Evolutionary conservation across 2,888 invertebrate genomes (phyloP).

Genomic region (Acleris cristana): DNA sequence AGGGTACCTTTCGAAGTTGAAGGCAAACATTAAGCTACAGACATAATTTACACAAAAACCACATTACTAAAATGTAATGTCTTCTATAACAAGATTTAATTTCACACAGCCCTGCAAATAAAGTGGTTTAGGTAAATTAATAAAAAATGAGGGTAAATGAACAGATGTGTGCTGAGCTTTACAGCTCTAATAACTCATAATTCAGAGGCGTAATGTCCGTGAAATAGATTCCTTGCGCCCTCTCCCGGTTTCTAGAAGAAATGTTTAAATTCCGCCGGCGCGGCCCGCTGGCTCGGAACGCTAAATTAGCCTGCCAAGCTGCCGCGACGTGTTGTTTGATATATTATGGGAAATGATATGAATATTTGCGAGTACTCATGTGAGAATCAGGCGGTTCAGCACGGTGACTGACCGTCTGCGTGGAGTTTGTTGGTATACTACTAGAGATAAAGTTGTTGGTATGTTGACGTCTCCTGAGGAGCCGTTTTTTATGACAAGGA

Average conservation of each 20-base stretch:
- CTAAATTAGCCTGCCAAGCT: conserved; percentile 67
- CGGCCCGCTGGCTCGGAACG: conserved; percentile 62
- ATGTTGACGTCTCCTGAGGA: too few relatives aligned
- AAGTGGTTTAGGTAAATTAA: conserved; percentile 48
- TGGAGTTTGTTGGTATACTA: conserved; percentile 5
- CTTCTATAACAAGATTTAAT: not conserved
- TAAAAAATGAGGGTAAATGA: conserved; percentile 67
- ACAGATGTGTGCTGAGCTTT: conserved; percentile 75
- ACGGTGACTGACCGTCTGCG: conserved; percentile 25
- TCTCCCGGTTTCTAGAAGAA: conserved; percentile 66
- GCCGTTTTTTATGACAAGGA: too few relatives aligned
- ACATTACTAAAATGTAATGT: not conserved
- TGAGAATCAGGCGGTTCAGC: conserved; percentile 17
- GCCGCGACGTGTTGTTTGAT: conserved; percentile 64
- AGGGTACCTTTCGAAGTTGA: too few relatives aligned
- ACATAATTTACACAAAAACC: too few relatives aligned
- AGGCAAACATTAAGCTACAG: too few relatives aligned
- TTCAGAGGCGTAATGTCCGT: conserved; percentile 73
- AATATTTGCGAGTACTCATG: conserved; percentile 49
- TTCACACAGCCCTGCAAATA: conserved; percentile 8
- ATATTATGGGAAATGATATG: conserved; percentile 64
- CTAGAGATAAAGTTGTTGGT: too few relatives aligned
- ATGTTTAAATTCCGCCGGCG: conserved; percentile 62
- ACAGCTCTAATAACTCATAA: conserved; percentile 77
- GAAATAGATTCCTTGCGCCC: conserved; percentile 74